Conservation (phyloP, 2,797 vertebrate species). For the Catamblyrhynchus diadema region DNA sequence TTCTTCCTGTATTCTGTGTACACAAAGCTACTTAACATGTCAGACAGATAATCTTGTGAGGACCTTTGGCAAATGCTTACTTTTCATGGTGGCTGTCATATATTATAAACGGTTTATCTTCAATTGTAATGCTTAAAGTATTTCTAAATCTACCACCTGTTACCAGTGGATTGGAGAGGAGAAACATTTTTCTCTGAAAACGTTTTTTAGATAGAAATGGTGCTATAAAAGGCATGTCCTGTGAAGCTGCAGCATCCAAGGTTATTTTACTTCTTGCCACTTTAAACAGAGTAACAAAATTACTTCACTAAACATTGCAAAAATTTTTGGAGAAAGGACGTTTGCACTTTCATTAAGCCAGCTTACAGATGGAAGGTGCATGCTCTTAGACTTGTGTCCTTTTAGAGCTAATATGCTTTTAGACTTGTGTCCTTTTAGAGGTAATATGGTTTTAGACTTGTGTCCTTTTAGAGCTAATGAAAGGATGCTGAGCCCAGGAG, state of each 20-base stretch:
- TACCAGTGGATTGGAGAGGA: neutral
- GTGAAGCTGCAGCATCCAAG: neutral
- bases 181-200: neutral
- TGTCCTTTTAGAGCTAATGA: constrained; percentile 28
- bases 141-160: constrained; percentile 31
- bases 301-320: neutral
- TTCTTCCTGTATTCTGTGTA: neutral
- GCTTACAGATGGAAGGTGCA: neutral
- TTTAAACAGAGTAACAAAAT: constrained; percentile 21
- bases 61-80: neutral
- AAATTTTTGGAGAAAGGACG: neutral
- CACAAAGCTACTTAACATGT: neutral
- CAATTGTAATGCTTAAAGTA: neutral
- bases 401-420: constrained; percentile 14
- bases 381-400: neutral
- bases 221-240: neutral
- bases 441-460: neutral
- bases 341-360: constrained; percentile 25
- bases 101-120: constrained; percentile 3
- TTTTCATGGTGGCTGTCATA: neutral
- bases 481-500: neutral
- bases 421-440: neutral
- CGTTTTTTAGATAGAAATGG: neutral
- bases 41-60: neutral
- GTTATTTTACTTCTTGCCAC: neutral